Conservation (phyloP, 2,888 invertebrate genomes). For the Sminthurinus aureus region DNA sequence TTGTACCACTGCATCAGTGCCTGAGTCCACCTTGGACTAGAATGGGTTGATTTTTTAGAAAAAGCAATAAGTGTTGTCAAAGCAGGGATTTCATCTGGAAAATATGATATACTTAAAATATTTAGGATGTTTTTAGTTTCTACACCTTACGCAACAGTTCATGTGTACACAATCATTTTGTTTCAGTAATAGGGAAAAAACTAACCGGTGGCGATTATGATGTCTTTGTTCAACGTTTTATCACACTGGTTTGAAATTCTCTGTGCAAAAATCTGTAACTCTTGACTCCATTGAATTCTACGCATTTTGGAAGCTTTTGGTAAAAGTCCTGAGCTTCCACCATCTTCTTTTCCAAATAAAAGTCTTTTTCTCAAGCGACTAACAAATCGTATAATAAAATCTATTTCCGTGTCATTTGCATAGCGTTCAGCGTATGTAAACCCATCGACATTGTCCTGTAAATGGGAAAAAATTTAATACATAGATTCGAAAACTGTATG, state of each 20-base stretch:
- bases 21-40: conserved; percentile 24
- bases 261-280: conserved; percentile 26
- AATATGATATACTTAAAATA: not conserved
- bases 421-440: not conserved
- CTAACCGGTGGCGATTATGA: conserved; percentile 11
- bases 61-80: conserved; percentile 14
- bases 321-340: conserved; percentile 13
- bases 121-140: too few relatives aligned
- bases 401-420: conserved; percentile 24
- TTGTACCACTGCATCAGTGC: conserved; percentile 30
- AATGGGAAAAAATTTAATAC: too few relatives aligned
- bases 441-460: conserved; percentile 13
- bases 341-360: conserved; percentile 15
- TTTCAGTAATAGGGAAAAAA: not conserved
- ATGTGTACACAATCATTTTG: not conserved
- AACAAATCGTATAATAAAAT: conserved; percentile 24
- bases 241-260: conserved; percentile 25
- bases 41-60: not conserved
- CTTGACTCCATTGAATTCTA: conserved; percentile 23
- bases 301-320: conserved; percentile 17
- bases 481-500: too few relatives aligned
- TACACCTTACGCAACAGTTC: too few relatives aligned
- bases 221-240: not conserved
- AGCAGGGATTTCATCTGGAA: conserved; percentile 3
- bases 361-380: conserved; percentile 23